Conservation (phyloP, 2,113 vertebrate genomes). For the Rhea americana region DNA sequence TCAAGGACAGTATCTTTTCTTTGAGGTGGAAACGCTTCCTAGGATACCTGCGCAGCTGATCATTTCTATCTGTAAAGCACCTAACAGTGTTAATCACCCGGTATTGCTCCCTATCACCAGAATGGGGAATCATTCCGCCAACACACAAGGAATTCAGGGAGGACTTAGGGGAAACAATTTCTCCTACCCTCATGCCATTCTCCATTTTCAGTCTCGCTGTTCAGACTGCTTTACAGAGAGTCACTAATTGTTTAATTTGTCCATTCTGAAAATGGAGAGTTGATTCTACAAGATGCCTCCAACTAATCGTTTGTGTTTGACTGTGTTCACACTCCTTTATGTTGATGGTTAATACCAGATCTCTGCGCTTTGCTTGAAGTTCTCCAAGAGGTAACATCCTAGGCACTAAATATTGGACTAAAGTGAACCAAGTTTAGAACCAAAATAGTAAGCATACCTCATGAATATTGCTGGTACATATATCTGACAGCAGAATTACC, state of each 20-base stretch:
- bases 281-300: background rate
- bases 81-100: background rate
- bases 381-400: background rate
- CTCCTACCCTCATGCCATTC: background rate
- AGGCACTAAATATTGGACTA: background rate
- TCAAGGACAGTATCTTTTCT: background rate
- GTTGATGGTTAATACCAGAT: background rate
- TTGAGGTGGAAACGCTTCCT: background rate
- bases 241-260: background rate
- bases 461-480: background rate
- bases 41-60: background rate
- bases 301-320: fast-evolving
- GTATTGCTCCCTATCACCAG: background rate
- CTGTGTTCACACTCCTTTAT: background rate
- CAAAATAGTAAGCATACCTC: background rate
- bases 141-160: background rate
- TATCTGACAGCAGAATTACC: background rate
- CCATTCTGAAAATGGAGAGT: background rate
- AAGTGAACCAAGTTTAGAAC: background rate
- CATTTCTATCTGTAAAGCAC: background rate
- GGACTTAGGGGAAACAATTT: background rate
- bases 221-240: background rate
- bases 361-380: background rate
- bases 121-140: background rate
- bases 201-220: background rate